Evolutionary conservation across 2,888 invertebrate species (phyloP).

Genomic region (Patella pellucida): DNA sequence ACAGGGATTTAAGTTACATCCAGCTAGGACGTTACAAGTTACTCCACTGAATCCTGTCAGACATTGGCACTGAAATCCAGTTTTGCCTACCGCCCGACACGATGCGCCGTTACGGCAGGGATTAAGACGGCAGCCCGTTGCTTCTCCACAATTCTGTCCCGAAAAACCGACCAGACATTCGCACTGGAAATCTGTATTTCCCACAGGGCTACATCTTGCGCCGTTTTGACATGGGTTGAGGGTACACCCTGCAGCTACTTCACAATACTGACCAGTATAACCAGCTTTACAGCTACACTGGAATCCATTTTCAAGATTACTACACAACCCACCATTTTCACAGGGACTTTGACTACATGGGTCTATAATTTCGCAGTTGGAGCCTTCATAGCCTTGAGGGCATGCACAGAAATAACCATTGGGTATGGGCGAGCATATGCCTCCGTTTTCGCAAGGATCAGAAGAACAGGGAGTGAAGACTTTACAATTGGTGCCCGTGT

Average conservation of each 20-base stretch:
- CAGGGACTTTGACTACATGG: conserved; percentile 18
- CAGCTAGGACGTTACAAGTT: not conserved
- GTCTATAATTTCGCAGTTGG: conserved; percentile 15
- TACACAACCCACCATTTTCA: conserved; percentile 18
- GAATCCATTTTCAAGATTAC: not conserved
- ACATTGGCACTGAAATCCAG: not conserved
- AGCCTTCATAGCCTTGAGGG: conserved; percentile 14
- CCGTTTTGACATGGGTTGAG: not conserved
- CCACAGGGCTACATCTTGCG: not conserved
- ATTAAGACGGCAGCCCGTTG: conserved; percentile 6
- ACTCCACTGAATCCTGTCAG: conserved; percentile 7
- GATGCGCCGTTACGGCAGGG: conserved; percentile 17
- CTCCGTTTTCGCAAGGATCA: not conserved
- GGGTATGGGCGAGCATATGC: not conserved
- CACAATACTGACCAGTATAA: conserved; percentile 18
- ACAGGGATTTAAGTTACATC: conserved; percentile 14
- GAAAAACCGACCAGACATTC: not conserved
- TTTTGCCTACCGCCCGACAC: not conserved
- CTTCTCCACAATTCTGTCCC: not conserved
- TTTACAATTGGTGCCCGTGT: conserved; percentile 18
- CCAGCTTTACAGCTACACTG: conserved; percentile 14
- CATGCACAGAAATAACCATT: conserved; percentile 18
- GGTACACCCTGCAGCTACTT: not conserved
- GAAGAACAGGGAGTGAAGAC: not conserved
- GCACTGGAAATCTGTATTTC: not conserved